Percentiles rank a stretch among this genome's conserved stretches.
Conservation (phyloP, 1,140 invertebrate species). For the Brachionus asplanchnoidis region DNA sequence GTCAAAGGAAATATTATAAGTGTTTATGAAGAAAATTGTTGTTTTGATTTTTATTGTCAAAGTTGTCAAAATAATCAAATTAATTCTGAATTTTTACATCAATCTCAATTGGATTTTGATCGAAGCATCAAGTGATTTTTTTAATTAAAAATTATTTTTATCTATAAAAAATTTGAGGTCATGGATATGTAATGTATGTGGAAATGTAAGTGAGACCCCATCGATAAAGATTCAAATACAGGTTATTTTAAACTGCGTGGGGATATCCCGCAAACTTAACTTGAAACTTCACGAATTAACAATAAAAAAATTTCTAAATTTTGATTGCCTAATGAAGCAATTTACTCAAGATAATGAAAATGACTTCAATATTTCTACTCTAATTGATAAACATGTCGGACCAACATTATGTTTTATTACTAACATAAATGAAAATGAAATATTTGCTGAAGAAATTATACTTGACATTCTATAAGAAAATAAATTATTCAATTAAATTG, state of each 20-base stretch:
- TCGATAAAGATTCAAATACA: neutral
- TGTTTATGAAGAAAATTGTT: conserved; percentile 26
- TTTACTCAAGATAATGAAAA: neutral
- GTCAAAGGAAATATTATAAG: neutral
- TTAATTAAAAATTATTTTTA: neutral
- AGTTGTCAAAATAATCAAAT: neutral
- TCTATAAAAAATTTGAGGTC: neutral
- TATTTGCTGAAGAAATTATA: conserved; percentile 7
- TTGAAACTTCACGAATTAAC: neutral
- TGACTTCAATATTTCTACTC: neutral
- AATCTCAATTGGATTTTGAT: neutral
- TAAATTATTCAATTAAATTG: neutral
- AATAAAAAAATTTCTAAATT: neutral
- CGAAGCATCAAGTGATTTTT: neutral
- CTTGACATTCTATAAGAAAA: neutral
- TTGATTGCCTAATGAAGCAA: neutral
- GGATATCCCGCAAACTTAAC: neutral
- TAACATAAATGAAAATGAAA: conserved; percentile 2
- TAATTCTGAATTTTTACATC: neutral
- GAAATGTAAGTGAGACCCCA: neutral
- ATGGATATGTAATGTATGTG: neutral
- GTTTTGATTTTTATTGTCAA: conserved; percentile 14
- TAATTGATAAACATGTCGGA: neutral
- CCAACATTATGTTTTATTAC: neutral
- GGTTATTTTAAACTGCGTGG: neutral